Conservation (phyloP, 1,140 invertebrate genomes). For the Pinna nobilis region DNA sequence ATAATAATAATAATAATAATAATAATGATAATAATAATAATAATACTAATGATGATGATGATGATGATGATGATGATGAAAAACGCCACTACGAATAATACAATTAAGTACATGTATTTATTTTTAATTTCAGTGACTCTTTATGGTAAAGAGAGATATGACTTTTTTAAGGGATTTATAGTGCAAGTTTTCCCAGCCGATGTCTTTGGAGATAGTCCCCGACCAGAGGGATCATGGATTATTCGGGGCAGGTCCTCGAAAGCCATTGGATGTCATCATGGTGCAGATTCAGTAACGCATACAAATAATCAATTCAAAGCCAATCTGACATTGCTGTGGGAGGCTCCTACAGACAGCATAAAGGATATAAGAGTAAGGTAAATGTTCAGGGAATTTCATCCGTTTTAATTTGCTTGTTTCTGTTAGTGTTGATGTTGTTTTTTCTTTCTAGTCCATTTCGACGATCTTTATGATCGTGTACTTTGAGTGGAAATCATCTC, state of each 20-base stretch:
- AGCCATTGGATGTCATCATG: slow-evolving; percentile 29
- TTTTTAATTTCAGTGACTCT: slow-evolving; percentile 30
- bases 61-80: neutral
- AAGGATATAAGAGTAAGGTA: slow-evolving; percentile 29
- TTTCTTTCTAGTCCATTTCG: neutral
- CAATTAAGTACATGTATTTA: neutral
- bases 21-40: neutral
- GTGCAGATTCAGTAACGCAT: slow-evolving; percentile 35
- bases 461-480: neutral
- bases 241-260: slow-evolving; percentile 33
- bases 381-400: neutral
- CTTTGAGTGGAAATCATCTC: no score
- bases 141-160: slow-evolving; percentile 28
- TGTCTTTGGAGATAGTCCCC: slow-evolving; percentile 34
- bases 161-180: slow-evolving; percentile 45
- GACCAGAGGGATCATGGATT: slow-evolving; percentile 36
- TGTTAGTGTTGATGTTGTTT: neutral
- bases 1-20: neutral
- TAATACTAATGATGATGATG: neutral
- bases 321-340: slow-evolving; percentile 43
- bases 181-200: slow-evolving; percentile 39
- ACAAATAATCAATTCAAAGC: slow-evolving; percentile 34
- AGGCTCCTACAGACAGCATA: slow-evolving; percentile 22
- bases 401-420: neutral
- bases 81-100: neutral